These are phyloP conservation scores for Vipera latastei DNA, from an alignment of 2,797 vertebrate species.

Conservation along the genomic window DNA sequence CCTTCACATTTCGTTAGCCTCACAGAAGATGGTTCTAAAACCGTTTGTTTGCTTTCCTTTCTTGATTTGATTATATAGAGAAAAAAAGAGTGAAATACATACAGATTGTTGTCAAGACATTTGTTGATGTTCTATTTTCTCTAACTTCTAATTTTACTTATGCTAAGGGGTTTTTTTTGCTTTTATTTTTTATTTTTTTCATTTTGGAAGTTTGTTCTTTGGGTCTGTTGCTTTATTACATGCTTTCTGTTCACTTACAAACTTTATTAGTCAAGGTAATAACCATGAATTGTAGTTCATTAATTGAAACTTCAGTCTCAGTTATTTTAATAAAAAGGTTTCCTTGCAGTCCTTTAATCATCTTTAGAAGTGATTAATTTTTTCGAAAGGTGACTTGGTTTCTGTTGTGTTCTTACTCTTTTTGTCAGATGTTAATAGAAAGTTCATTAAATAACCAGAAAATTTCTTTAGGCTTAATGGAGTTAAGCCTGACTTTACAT, in stretches of 20 bases:
- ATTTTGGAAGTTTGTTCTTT: slow-evolving; percentile 22
- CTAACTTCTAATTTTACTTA: slow-evolving; percentile 33
- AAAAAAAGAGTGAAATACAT: slow-evolving; percentile 15
- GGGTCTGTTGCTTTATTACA: slow-evolving; percentile 30
- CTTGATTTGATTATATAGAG: not conserved
- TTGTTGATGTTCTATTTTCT: slow-evolving; percentile 37
- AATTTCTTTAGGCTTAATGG: slow-evolving; percentile 28
- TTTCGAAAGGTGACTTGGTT: slow-evolving; percentile 43
- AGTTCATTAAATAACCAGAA: slow-evolving; percentile 53
- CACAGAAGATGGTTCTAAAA: not conserved
- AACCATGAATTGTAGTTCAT: slow-evolving; percentile 44
- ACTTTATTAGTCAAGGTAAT: slow-evolving; percentile 61
- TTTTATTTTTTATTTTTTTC: too few species aligned
- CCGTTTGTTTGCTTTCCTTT: not conserved
- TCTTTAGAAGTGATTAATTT: slow-evolving; percentile 55
- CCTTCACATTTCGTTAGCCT: slow-evolving; percentile 3
- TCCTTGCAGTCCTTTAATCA: slow-evolving; percentile 50
- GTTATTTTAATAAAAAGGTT: slow-evolving; percentile 56
- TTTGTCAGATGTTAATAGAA: slow-evolving; percentile 38
- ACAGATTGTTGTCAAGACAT: slow-evolving; percentile 35
- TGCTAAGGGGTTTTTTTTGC: not conserved
- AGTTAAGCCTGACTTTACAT: slow-evolving; percentile 32
- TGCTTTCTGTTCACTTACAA: slow-evolving; percentile 52
- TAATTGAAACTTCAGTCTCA: slow-evolving; percentile 60
- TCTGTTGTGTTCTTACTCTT: slow-evolving; percentile 37